Percentiles rank a stretch among this genome's conserved stretches.
These are phyloP conservation scores for Gastrophryne carolinensis DNA, from an alignment of 2,797 vertebrate genomes.

Conservation along the genomic window DNA sequence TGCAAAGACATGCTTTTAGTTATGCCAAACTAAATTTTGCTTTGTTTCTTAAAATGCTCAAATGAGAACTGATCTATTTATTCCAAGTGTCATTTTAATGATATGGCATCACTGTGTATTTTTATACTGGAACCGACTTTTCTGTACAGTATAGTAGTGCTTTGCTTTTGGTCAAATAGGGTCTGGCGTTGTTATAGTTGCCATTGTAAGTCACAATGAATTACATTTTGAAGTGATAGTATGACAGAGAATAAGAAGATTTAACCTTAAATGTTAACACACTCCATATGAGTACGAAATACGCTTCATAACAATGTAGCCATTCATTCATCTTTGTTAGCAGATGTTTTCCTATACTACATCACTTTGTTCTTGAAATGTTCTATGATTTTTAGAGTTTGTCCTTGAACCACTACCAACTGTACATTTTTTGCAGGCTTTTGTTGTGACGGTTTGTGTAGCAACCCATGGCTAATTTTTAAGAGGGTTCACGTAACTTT, in stretches of 20 bases:
- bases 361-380: constrained; percentile 19
- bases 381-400: constrained; percentile 19
- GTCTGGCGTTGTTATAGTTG: background rate
- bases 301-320: constrained; percentile 30
- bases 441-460: constrained; percentile 17
- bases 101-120: background rate
- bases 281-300: constrained; percentile 14
- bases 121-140: background rate
- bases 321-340: constrained; percentile 30
- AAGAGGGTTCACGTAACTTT: background rate
- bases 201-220: background rate
- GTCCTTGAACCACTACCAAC: constrained; percentile 37
- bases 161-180: background rate
- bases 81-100: background rate
- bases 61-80: background rate
- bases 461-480: constrained; percentile 24
- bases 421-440: constrained; percentile 22
- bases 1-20: background rate
- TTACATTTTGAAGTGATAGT: background rate
- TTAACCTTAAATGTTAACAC: constrained; percentile 14
- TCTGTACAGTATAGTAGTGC: background rate
- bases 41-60: background rate
- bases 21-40: background rate
- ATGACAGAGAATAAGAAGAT: constrained; percentile 1
- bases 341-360: constrained; percentile 35